phyloP scores from a whole-genome alignment of 2,888 invertebrate species.

The Spialia ferax region DNA sequence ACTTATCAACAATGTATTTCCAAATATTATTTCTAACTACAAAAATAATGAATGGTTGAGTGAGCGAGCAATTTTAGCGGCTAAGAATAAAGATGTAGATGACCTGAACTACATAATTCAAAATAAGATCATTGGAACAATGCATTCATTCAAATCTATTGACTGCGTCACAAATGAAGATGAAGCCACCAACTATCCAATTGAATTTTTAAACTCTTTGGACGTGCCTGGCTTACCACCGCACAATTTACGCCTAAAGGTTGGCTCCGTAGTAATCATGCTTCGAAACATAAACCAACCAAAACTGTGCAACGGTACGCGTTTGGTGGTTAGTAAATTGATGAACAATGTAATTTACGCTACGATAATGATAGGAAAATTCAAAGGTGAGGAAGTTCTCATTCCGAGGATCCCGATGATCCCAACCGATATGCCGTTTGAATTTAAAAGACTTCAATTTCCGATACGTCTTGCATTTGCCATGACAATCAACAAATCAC shows the following conservation, averaged over 20 bases:
- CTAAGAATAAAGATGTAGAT: not conserved
- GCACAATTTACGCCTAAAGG: not conserved
- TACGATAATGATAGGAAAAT: not conserved
- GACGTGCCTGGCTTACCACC: not conserved
- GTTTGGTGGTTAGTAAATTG: not conserved
- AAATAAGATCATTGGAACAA: not conserved
- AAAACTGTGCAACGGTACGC: not conserved
- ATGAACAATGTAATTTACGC: not conserved
- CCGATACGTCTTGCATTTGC: not conserved
- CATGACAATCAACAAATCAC: not conserved
- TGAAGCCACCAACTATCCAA: not conserved
- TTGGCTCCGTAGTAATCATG: not conserved
- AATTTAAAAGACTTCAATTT: not conserved
- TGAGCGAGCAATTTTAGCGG: not conserved
- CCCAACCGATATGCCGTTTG: not conserved
- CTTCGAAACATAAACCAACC: not conserved
- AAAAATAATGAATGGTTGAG: not conserved
- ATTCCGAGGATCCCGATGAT: not conserved
- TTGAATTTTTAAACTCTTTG: not conserved
- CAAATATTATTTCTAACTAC: not conserved
- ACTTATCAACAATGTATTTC: not conserved
- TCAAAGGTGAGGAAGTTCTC: not conserved
- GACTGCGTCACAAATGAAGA: not conserved
- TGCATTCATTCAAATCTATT: not conserved
- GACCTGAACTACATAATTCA: not conserved